Base-by-base conservation (phyloP, 2,113 vertebrate genomes). In the Macrotus californicus region DNA sequence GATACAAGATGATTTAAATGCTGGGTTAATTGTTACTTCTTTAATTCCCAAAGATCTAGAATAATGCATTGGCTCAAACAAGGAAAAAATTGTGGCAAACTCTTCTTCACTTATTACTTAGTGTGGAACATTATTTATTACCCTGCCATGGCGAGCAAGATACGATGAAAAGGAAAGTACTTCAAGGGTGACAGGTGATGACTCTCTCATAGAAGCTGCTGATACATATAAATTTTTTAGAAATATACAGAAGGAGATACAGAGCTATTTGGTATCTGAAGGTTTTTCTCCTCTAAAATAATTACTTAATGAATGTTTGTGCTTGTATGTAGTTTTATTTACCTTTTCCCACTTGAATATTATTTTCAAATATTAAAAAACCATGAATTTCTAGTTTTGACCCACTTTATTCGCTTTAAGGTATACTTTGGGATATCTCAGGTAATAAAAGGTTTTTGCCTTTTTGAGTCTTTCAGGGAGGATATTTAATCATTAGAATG, bases 351-450 rank as follows among this genome's bases (percentile, higher is more conserved):
- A 69, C 18, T 85, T 92, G n/a, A 93, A 56, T 76, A 86, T 92
- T 89, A 77, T 70, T 94, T 95, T 95, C 15, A 81, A n/a, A 72
- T 90, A 36, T 88, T 75, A 84, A 70, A 87, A 95, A 88, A 89
- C 22, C 3, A 15, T 26, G 34, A 70, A 80, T 80, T 89, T 95
- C 79, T 52, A 70, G 54, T 95, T 89, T 89, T 83, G 34, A 41
- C 50, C 2, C 15, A 59, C 29, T 96, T 96, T 93, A 34, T 96
- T 86, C 36, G 10, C 19, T 43, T 1, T 81, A 54, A 91, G 73
- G 86, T 21, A 86, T 13, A 39, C 31, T 21, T 8, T 95, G 54
- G 5, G 0, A 34, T 87, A 39, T 94, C 39, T 93, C n/a, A 77
- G 14, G 2, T 89, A 75, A 22, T n/a, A 69, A 69, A 82, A 5